A percentile compares a stretch with the other conserved stretches of the same genome.
Evolutionary conservation across 2,797 vertebrate species (phyloP).

Genomic region (Tadarida brasiliensis): DNA sequence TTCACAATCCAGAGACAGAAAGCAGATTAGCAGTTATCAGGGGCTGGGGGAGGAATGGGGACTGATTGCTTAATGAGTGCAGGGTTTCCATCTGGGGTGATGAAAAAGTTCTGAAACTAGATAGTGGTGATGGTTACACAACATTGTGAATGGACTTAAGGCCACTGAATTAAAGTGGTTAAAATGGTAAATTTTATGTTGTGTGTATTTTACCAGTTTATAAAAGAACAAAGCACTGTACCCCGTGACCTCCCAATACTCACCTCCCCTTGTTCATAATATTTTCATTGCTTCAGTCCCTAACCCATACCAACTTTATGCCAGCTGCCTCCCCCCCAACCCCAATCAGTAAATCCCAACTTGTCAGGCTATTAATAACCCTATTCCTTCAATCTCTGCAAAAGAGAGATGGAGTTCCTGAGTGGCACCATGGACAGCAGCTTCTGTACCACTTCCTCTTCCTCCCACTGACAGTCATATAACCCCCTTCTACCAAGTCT

Average conservation of each 20-base stretch:
- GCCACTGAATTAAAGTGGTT: neutral
- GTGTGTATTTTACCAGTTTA: neutral
- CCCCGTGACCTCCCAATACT: neutral
- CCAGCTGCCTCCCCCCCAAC: neutral
- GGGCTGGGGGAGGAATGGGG: neutral
- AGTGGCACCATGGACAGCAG: slow-evolving; percentile 56
- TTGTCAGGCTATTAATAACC: neutral
- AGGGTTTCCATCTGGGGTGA: neutral
- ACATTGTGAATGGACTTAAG: neutral
- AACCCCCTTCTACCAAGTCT: neutral
- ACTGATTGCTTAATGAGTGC: neutral
- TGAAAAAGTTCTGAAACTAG: slow-evolving; percentile 26
- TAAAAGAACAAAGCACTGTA: neutral
- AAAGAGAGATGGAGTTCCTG: neutral
- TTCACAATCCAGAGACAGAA: neutral
- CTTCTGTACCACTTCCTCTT: neutral
- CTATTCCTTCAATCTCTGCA: neutral
- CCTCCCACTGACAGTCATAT: neutral
- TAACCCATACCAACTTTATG: neutral
- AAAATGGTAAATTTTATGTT: slow-evolving; percentile 13
- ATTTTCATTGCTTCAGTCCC: slow-evolving; percentile 22
- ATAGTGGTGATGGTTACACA: neutral
- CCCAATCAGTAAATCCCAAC: neutral
- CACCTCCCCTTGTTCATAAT: neutral
- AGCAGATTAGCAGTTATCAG: neutral